Evolutionary conservation across 2,797 vertebrate genomes (phyloP), one percentile per base, ranked within the genome.

Genomic region (Silurus lanzhouensis): DNA sequence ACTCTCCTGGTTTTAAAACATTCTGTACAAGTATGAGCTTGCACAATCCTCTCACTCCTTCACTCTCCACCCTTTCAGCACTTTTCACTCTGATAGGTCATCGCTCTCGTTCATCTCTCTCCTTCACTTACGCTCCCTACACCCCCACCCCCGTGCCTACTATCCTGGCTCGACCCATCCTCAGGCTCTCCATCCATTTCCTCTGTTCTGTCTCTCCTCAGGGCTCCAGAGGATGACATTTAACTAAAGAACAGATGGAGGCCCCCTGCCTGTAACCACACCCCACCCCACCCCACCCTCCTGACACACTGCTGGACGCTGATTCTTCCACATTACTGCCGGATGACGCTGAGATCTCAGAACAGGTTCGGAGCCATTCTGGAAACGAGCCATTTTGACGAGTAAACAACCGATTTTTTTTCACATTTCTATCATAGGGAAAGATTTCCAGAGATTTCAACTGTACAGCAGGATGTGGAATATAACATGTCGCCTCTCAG

Each of bases 1-100:
- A 48, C 14, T 20, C 66, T 78, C 64, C 31, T 66, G 8, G 0
- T 38, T 38, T 38, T 38, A 38, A 77, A 44, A 48, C 63, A 31
- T 61, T 48, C 70, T 31, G 81, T 20, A 77, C 81, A 66, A 72
- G 85, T 79, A 66, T 83, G 44, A 81, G 64, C 85, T 44, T 57
- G 85, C 46, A 78, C 72, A 72, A n/a, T 55, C 44, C 74, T 46
- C 46, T 63, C 70, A 27, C 17, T 76, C 74, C 1, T 19, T 48
- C 91, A 87, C 75, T 88, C 88, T 85, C 89, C 83, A 38, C 13
- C 9, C 71, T 58, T 19, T 84, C 27, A 44, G 15, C 61, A 60
- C 58, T 63, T 48, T 57, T 74, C 25, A 19, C 25, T 55, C n/a
- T 1, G 57, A 64, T 72, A 57, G 61, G 52, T 79, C 76, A 74